Evolutionary conservation across 2,113 vertebrate genomes (phyloP), one percentile per base, ranked within the genome.

Genomic region (Raja brachyura): DNA sequence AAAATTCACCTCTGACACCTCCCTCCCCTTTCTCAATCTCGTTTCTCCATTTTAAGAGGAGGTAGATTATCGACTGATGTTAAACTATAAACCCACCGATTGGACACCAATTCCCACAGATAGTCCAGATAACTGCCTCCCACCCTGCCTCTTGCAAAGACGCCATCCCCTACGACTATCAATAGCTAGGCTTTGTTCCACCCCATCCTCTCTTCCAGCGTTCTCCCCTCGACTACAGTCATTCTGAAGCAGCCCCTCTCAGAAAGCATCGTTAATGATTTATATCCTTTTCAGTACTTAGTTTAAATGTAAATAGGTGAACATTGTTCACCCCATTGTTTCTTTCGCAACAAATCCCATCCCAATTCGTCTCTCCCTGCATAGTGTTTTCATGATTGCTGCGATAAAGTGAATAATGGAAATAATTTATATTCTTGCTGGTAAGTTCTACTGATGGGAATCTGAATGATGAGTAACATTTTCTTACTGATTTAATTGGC

Each of bases 401-500:
- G 20, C 14, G 59, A 88, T 88, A 66, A 63, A 63, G 14, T 18
- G 83, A 88, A 88, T 63, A 88, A 88, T 88, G 59, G 31, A 88
- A 63, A 88, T 88, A 88, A 66, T 88, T 88, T 59, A 88, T 14
- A 7, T 59, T 88, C 13, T 13, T 0, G 5, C 63, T 92, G 90
- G 22, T 74, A 5, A 20, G 54, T n/a, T 88, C 20, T 70, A 68
- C 20, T 92, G 90, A 74, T 63, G 70, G 18, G 39, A 39, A 8
- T 48, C 22, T 73, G 39, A 39, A 28, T 92, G 90, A 92, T 39
- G 61, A 88, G n/a, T 92, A 1, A 28, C 68, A 92, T 74, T 73
- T 74, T 4, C 33, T 73, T 70, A 74, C 5, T 92, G 90, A 92
- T 73, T 92, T 74, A 74, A 92, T 92, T 22, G 16, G 70, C 88